Percentiles rank a stretch among this genome's conserved stretches.
These are phyloP conservation scores for Scaptomyza caliginosa DNA, from an alignment of 2,888 invertebrate genomes.

Conservation along the genomic window DNA sequence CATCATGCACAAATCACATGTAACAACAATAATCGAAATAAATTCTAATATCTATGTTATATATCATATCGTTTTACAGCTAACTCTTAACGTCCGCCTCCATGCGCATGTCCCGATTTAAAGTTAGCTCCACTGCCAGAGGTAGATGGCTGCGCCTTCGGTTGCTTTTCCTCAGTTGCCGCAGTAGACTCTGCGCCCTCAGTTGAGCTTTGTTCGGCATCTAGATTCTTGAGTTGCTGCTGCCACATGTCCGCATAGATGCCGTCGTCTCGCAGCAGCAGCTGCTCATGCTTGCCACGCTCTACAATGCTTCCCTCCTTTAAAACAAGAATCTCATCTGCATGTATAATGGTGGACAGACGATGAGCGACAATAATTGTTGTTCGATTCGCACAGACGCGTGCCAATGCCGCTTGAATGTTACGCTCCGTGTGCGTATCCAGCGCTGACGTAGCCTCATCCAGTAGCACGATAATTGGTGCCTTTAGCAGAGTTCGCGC, in stretches of 20 bases:
- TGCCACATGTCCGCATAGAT: conserved; percentile 97
- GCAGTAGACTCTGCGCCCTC: conserved; percentile 18
- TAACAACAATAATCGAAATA: conserved; percentile 43
- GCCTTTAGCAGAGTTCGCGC: conserved; percentile 97
- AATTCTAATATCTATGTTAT: conserved; percentile 23
- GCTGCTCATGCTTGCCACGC: conserved; percentile 90
- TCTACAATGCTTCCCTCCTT: conserved; percentile 96
- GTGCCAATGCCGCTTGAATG: conserved; percentile 93
- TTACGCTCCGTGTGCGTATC: conserved; percentile 98
- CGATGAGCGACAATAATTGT: conserved; percentile 97
- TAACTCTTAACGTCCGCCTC: conserved; percentile 49
- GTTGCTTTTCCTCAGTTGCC: neutral
- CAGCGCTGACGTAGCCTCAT: conserved; percentile 97
- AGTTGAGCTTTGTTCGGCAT: conserved; percentile 63
- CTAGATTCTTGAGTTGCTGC: conserved; percentile 88
- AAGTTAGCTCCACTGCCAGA: conserved; percentile 34
- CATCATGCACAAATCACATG: conserved; percentile 52
- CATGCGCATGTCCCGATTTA: conserved; percentile 70
- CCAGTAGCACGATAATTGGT: conserved; percentile 94
- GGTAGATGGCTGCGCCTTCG: conserved; percentile 1
- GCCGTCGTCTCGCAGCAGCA: conserved; percentile 89
- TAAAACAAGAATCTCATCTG: conserved; percentile 96
- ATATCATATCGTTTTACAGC: neutral
- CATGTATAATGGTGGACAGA: conserved; percentile 96
- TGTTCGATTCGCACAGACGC: conserved; percentile 94